Evolutionary conservation across 2,113 vertebrate genomes (phyloP).

Genomic region (Ptilorrhoa leucosticta): DNA sequence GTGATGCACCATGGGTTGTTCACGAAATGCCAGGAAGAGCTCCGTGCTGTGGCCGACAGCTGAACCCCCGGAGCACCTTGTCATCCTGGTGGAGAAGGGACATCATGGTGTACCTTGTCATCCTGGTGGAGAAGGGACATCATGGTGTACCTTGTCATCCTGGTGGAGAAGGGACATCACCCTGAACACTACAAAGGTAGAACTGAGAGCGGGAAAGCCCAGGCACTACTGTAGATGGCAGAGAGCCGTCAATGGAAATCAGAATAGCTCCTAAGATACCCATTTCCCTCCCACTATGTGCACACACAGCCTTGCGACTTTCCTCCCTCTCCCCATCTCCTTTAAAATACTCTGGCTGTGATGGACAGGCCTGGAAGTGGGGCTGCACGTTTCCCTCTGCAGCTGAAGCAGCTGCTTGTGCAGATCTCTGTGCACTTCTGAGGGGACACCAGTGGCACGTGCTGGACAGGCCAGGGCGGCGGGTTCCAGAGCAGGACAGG

Average conservation of each 20-base stretch:
- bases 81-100: too few species aligned
- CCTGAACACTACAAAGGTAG: background rate
- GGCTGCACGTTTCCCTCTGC: background rate
- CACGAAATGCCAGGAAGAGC: background rate
- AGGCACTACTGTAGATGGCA: too few species aligned
- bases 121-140: background rate
- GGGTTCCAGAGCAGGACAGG: background rate
- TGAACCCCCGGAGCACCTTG: background rate
- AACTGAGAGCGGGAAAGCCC: background rate
- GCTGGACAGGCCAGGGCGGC: accelerated
- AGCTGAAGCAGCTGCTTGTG: background rate
- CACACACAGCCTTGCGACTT: background rate
- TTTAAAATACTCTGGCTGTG: background rate
- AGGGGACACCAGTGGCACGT: background rate
- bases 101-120: background rate
- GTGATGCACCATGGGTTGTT: background rate
- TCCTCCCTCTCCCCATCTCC: background rate
- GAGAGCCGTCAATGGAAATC: background rate
- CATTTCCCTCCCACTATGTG: background rate
- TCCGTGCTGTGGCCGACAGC: background rate
- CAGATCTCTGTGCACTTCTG: accelerated
- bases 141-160: background rate
- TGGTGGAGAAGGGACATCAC: background rate
- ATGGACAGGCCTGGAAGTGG: background rate
- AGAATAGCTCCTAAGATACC: background rate